These are phyloP conservation scores for Pelochelys cantorii DNA, from an alignment of 2,797 vertebrate species.

Conservation along the genomic window DNA sequence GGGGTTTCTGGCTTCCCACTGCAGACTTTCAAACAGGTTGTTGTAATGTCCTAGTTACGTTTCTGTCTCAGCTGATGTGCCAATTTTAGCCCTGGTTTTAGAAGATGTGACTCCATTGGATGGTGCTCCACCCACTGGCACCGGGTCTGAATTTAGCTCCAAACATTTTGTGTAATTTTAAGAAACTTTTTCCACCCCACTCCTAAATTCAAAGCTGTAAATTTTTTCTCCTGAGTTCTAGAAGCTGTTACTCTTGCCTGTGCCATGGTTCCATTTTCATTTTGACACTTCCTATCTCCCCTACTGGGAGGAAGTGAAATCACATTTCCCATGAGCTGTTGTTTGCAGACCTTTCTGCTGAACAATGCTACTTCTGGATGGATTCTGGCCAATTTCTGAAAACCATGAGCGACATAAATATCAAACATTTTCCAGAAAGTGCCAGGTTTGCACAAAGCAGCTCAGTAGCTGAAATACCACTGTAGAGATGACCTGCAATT, in stretches of 20 bases:
- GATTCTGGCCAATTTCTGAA: not conserved
- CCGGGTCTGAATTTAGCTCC: not conserved
- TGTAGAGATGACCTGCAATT: not conserved
- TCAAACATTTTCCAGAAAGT: fast-evolving
- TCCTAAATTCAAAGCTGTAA: fast-evolving
- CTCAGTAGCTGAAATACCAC: fast-evolving
- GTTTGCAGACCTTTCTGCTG: not conserved
- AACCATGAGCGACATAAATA: not conserved
- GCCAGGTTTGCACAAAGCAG: no score
- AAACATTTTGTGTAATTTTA: not conserved
- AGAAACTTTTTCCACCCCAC: not conserved
- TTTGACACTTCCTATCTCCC: not conserved
- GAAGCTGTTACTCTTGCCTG: not conserved
- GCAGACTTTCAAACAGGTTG: not conserved
- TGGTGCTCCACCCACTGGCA: not conserved
- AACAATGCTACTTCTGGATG: not conserved
- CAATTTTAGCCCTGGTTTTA: fast-evolving
- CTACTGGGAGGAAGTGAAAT: not conserved
- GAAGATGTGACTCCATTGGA: constrained; percentile 10
- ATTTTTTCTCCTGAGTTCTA: not conserved
- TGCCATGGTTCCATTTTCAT: not conserved
- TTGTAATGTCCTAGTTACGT: constrained; percentile 4
- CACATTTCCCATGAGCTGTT: fast-evolving
- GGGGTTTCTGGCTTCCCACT: not conserved
- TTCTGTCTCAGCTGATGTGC: fast-evolving